phyloP scores from a whole-genome alignment of 2,797 vertebrate genomes.

The Danio aesculapii region DNA sequence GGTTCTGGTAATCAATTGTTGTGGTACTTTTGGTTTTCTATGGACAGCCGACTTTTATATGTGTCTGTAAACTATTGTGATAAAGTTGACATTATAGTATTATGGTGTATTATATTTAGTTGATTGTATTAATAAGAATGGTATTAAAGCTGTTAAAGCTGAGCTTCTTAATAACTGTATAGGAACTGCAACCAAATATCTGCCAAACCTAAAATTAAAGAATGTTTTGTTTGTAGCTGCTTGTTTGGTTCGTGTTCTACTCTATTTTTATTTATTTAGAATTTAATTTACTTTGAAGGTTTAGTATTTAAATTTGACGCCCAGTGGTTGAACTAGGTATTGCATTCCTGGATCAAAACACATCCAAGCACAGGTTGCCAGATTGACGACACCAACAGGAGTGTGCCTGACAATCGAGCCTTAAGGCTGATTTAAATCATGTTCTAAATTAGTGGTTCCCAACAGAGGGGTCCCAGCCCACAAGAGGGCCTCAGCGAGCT shows the following conservation, averaged over 20 bases:
- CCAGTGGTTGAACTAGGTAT: too few species aligned
- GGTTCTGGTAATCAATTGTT: background rate
- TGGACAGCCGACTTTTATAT: background rate
- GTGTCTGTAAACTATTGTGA: background rate
- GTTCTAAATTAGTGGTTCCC: too few species aligned
- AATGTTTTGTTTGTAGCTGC: background rate
- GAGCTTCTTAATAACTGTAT: background rate
- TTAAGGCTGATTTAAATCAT: too few species aligned
- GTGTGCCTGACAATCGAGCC: too few species aligned
- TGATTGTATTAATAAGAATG: background rate
- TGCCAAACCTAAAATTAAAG: constrained; percentile 1
- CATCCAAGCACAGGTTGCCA: too few species aligned
- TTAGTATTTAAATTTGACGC: too few species aligned
- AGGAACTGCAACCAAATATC: background rate
- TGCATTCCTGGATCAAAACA: too few species aligned
- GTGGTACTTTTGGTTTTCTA: background rate
- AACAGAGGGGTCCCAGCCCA: too few species aligned
- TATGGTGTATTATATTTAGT: background rate
- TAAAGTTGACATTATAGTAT: background rate
- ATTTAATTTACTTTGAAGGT: background rate
- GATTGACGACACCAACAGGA: too few species aligned
- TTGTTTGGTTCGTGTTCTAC: background rate
- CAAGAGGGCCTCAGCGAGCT: too few species aligned
- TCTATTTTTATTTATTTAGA: background rate
- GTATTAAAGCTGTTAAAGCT: constrained; percentile 15